A percentile compares a stretch with the other conserved stretches of the same genome.
These are phyloP conservation scores for Nyctalus aviator DNA, from an alignment of 2,797 vertebrate species.

Conservation along the genomic window DNA sequence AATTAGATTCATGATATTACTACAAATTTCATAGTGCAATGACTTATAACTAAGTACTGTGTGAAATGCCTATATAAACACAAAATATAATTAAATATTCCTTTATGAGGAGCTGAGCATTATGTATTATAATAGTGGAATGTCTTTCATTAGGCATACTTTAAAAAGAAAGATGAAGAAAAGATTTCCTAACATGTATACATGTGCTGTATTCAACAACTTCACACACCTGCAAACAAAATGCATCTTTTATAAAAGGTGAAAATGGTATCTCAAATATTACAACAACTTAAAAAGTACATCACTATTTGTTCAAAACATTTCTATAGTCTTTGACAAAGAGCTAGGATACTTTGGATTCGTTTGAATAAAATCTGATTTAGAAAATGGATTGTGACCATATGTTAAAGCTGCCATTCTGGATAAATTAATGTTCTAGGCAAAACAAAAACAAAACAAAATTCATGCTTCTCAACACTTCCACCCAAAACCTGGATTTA, in stretches of 20 bases:
- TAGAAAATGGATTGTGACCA: conserved; percentile 63
- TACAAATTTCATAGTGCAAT: conserved; percentile 86
- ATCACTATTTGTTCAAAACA: conserved; percentile 53
- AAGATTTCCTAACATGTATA: conserved; percentile 83
- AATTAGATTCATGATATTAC: conserved; percentile 79
- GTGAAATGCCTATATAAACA: conserved; percentile 85
- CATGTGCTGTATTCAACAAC: conserved; percentile 82
- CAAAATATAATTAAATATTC: conserved; percentile 84
- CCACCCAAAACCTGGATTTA: conserved; percentile 56
- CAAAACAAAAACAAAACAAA: conserved; percentile 65
- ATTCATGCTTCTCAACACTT: conserved; percentile 51
- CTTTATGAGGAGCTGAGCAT: conserved; percentile 82
- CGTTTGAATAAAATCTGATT: not conserved
- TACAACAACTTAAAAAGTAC: conserved; percentile 64
- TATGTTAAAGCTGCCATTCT: conserved; percentile 73
- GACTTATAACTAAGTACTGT: conserved; percentile 81
- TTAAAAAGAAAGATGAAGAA: conserved; percentile 76
- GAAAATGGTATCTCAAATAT: conserved; percentile 37
- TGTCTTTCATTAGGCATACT: conserved; percentile 84
- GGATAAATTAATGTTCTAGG: conserved; percentile 72
- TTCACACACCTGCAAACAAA: conserved; percentile 77
- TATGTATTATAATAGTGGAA: conserved; percentile 83
- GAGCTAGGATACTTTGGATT: conserved; percentile 74
- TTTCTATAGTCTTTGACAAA: conserved; percentile 34
- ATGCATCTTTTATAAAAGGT: conserved; percentile 62